Evolutionary conservation across 2,113 vertebrate genomes (phyloP).

Genomic region (Pelecanus crispus): DNA sequence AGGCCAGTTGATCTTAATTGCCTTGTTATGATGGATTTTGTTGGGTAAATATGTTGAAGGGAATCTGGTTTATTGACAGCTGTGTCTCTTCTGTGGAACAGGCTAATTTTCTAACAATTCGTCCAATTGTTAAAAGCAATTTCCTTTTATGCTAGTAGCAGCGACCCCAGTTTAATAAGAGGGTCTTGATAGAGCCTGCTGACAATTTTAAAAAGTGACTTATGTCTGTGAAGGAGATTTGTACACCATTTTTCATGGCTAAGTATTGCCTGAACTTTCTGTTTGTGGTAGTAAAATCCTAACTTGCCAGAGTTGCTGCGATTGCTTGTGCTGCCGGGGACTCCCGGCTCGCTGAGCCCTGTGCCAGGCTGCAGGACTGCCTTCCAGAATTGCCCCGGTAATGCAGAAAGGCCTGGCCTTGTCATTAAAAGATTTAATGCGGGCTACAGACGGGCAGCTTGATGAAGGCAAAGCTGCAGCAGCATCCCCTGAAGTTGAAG

Average conservation of each 20-base stretch:
- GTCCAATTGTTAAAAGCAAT: not conserved
- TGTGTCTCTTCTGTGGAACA: not conserved
- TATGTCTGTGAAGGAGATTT: not conserved
- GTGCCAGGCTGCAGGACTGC: not conserved
- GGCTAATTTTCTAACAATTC: not conserved
- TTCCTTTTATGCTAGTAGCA: not conserved
- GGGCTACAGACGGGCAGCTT: not conserved
- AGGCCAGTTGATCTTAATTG: not conserved
- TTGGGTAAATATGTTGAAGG: not conserved
- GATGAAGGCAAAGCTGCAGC: not conserved
- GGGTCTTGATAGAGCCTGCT: not conserved
- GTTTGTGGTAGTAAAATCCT: too few species aligned
- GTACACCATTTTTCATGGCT: not conserved
- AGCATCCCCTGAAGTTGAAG: not conserved
- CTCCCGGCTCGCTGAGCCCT: accelerated
- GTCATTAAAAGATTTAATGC: too few species aligned
- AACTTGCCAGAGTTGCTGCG: accelerated
- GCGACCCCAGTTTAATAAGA: accelerated
- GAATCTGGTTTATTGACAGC: not conserved
- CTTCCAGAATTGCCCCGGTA: too few species aligned
- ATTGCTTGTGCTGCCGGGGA: accelerated
- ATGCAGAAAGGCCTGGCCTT: too few species aligned
- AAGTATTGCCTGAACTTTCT: not conserved
- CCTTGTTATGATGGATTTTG: not conserved
- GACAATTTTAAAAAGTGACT: not conserved